Evolutionary conservation across 2,888 invertebrate genomes (phyloP).

Genomic region (Drosophila neotestacea): DNA sequence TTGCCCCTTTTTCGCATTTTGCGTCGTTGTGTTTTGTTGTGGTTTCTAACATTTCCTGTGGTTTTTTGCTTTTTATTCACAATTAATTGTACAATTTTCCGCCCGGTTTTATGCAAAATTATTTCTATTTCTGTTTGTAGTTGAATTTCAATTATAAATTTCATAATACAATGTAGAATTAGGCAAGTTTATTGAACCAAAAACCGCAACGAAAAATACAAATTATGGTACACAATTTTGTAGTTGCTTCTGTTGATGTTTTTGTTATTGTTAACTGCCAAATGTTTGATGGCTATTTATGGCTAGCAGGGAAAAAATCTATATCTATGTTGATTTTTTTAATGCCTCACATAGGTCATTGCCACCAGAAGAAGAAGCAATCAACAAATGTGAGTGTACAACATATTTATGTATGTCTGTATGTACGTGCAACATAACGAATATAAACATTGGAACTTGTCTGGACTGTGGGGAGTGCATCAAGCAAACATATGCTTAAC

Average conservation of each 20-base stretch:
- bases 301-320: constrained; percentile 34
- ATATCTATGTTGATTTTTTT: constrained; percentile 23
- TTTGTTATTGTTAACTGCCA: constrained; percentile 24
- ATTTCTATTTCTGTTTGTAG: constrained; percentile 44
- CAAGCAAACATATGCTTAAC: constrained; percentile 5
- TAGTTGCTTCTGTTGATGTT: constrained; percentile 7
- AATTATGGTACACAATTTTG: constrained; percentile 25
- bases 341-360: constrained; percentile 45
- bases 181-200: constrained; percentile 68
- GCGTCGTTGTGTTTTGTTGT: constrained; percentile 19
- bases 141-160: constrained; percentile 44
- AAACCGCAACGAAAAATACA: constrained; percentile 10
- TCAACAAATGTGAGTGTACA: constrained; percentile 12
- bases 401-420: background rate
- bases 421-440: constrained; percentile 9
- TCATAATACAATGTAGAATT: constrained; percentile 26
- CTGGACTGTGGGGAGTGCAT: background rate
- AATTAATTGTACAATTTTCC: constrained; percentile 64
- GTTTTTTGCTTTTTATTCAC: constrained; percentile 36
- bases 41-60: constrained; percentile 62
- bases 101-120: constrained; percentile 39
- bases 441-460: constrained; percentile 30
- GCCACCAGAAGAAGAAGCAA: constrained; percentile 29
- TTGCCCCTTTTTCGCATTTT: constrained; percentile 22
- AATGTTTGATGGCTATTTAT: constrained; percentile 62